Base-by-base conservation (phyloP, 2,888 invertebrate species). In the Ephialtes manifestator region DNA sequence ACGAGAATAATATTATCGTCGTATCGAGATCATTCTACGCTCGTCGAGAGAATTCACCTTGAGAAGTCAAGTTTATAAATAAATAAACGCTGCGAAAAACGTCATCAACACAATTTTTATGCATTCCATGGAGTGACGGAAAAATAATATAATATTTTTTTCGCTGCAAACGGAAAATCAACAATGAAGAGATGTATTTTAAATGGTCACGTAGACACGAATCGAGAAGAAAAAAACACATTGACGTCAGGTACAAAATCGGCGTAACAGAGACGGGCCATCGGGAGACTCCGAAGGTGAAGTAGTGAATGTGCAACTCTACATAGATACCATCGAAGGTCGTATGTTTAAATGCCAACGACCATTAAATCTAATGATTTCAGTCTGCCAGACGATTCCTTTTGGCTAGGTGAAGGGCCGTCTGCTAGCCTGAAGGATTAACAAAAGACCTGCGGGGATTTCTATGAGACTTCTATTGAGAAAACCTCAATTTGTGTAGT, bases 1-100 rank as follows among this genome's bases (percentile, higher is more conserved):
- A 18, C 58, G 76, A 63, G 35, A 76, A 76, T 76, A 53, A 76
- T 71, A 65, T 81, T 81, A 63, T 81, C 76, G 48, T 76, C 39
- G 18, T 48, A 55, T 63, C 63, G 43, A 51, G 65, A 70, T 15
- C 70, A 51, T 35, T 28, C 18, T 13, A 51, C 46, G 35, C 15
- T 35, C 28, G 15, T 20, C 28, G 18, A n/a, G 24, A 55, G 15
- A 13, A 53, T 65, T 60, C 24, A 71, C 81, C 81, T 75, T 76
- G 81, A 75, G 10, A 39, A 39, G 18, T 51, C 76, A 43, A 51
- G 70, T 75, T 58, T 58, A 58, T 58, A 58, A 58, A 58, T 58
- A 58, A 39, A 13, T 72, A 20, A 13, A 63, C 39, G 35, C 28
- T 28, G 46, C 7, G 70, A 15, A 65, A 72, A 65, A 72, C 63